phyloP scores from a whole-genome alignment of 2,888 invertebrate genomes.

The Lasiommata megera region DNA sequence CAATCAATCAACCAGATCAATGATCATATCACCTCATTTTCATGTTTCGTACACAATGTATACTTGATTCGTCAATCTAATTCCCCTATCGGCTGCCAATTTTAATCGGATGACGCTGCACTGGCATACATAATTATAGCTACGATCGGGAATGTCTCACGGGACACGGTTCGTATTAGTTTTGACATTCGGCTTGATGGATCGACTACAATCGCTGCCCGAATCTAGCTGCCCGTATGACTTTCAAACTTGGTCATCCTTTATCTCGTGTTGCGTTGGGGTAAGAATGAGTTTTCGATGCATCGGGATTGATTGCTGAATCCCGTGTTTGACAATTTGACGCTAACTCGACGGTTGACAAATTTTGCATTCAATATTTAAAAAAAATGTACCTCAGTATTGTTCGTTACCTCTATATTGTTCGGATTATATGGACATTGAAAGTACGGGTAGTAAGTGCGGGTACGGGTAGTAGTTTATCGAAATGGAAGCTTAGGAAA shows the following conservation, averaged over 20 bases:
- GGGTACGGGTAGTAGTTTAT: no score
- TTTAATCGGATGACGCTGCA: slow-evolving; percentile 78
- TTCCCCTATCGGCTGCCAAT: slow-evolving; percentile 76
- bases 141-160: slow-evolving; percentile 68
- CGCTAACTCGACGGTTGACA: not conserved
- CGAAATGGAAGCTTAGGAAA: no score
- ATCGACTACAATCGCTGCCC: slow-evolving; percentile 68
- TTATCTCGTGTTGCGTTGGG: slow-evolving; percentile 30
- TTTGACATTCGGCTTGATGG: slow-evolving; percentile 80
- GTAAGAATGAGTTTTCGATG: slow-evolving; percentile 39
- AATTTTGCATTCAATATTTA: not conserved
- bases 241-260: slow-evolving; percentile 27
- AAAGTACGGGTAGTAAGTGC: no score
- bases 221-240: slow-evolving; percentile 64
- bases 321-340: slow-evolving; percentile 5
- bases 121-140: slow-evolving; percentile 72
- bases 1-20: slow-evolving; percentile 26
- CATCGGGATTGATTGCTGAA: not conserved
- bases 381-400: no score
- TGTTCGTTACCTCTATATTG: no score
- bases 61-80: slow-evolving; percentile 41
- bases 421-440: no score
- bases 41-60: slow-evolving; percentile 28
- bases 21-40: slow-evolving; percentile 34
- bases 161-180: slow-evolving; percentile 76